Percentiles rank a stretch among this genome's conserved stretches.
Conservation (phyloP, 2,797 vertebrate species). For the Urocyon cinereoargenteus region DNA sequence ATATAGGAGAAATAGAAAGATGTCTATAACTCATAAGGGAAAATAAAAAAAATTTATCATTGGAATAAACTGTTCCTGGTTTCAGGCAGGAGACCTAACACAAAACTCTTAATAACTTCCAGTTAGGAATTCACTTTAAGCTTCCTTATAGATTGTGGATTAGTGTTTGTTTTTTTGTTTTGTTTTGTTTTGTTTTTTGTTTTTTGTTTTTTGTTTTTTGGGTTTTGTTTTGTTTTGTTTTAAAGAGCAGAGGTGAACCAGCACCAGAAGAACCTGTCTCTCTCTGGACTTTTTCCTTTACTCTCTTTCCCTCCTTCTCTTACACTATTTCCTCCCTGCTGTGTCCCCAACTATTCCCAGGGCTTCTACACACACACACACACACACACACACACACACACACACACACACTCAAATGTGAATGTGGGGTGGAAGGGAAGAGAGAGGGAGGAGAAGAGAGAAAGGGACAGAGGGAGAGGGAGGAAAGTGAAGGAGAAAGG, state of each 20-base stretch:
- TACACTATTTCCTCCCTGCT: neutral
- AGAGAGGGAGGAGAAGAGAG: neutral
- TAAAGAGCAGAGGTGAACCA: neutral
- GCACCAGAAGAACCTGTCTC: neutral
- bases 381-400: neutral
- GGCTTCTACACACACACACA: neutral
- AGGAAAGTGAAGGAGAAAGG: neutral
- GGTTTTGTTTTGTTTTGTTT: too few relatives aligned
- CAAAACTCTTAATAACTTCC: conserved; percentile 53
- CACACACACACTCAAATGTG: neutral
- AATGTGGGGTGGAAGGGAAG: too few relatives aligned
- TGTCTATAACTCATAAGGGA: conserved; percentile 36
- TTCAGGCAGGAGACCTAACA: conserved; percentile 60
- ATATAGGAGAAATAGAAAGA: conserved; percentile 29
- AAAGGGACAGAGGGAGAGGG: neutral
- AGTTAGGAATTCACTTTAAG: conserved; percentile 43
- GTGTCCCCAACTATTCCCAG: neutral
- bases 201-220: too few relatives aligned
- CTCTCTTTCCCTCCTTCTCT: neutral
- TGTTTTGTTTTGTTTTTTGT: too few relatives aligned
- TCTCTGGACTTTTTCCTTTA: neutral
- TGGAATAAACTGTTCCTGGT: conserved; percentile 43
- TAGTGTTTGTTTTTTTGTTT: neutral
- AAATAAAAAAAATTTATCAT: conserved; percentile 38
- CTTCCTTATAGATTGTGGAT: neutral